Conservation (phyloP, 2,888 invertebrate genomes). For the Troilus luridus region DNA sequence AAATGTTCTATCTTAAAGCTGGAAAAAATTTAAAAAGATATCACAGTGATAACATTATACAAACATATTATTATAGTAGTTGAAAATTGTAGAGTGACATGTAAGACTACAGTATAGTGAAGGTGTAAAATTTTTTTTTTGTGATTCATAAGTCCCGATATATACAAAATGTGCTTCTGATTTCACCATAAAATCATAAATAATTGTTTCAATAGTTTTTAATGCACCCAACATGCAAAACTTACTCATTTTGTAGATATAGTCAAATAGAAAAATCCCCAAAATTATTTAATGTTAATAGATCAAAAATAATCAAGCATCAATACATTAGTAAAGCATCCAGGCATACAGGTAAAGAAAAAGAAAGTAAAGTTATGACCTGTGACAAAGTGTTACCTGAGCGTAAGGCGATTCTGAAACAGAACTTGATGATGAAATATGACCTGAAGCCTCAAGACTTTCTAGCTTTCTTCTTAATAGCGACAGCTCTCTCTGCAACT, state of each 20-base stretch:
- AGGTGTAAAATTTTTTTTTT: background rate
- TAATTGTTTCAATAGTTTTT: background rate
- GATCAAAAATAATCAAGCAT: background rate
- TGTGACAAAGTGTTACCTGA: conserved; percentile 20
- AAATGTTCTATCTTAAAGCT: too few relatives aligned
- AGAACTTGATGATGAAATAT: background rate
- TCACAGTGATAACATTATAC: background rate
- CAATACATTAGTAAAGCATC: background rate
- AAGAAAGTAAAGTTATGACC: background rate
- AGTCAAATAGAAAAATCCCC: background rate
- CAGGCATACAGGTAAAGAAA: background rate
- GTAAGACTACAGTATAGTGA: background rate
- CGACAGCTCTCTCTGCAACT: conserved; percentile 80
- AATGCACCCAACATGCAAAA: background rate
- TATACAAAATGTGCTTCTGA: background rate
- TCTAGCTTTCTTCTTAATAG: conserved; percentile 72
- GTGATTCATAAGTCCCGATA: background rate
- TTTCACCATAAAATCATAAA: background rate
- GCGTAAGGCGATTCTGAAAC: conserved; percentile 28
- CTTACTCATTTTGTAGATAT: background rate
- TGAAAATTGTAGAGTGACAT: background rate
- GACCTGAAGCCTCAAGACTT: conserved; percentile 64
- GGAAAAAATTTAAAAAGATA: too few relatives aligned
- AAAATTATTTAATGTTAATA: background rate
- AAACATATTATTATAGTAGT: background rate